Evolutionary conservation across 2,797 vertebrate species (phyloP), one percentile per base, ranked within the genome.

Genomic region (Leucoraja ocellata): DNA sequence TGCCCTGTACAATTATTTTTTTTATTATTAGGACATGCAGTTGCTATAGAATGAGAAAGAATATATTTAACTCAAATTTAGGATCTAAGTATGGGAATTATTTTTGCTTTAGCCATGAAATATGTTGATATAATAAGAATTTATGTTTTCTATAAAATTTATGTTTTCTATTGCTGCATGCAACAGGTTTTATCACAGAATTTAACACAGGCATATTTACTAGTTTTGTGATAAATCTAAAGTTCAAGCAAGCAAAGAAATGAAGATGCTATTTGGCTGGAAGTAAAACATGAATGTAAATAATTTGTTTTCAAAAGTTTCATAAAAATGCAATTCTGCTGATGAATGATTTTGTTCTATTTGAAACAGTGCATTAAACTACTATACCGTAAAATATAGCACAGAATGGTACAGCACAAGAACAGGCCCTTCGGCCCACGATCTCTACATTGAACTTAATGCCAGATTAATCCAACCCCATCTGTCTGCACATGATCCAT

Each of bases 381-480:
- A 54, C 25, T 97, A 94, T 94, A 99, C 99, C 96, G 46, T 54
- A 54, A 5, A 54, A 54, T 54, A 54, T 54, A 54, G 46, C 46
- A 54, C 5, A 54, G 46, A 54, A 54, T 54, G 46, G 46, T 54
- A 5, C 46, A 54, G 46, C 46, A 54, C 46, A 54, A 54, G 46
- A 54, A 5, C 46, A 54, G 46, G 46, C 46, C 46, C 46, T 54
- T 54, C 4, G 46, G 46, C 46, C 46, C 46, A 54, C 46, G 46
- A 54, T 54, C 46, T 54, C 46, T 54, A 54, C 4, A 5, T 54
- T 54, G 46, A 54, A 54, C 46, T 5, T 54, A 54, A 54, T 54
- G 46, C 46, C 46, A 54, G 46, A 54, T 6, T 2, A 46, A 46
- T 3, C 46, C 4, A 54, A 54, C 46, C 46, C 46, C 46, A 54